Evolutionary conservation across 2,888 invertebrate species (phyloP), one percentile per base, ranked within the genome.

Genomic region (Drosophila anceps): DNA sequence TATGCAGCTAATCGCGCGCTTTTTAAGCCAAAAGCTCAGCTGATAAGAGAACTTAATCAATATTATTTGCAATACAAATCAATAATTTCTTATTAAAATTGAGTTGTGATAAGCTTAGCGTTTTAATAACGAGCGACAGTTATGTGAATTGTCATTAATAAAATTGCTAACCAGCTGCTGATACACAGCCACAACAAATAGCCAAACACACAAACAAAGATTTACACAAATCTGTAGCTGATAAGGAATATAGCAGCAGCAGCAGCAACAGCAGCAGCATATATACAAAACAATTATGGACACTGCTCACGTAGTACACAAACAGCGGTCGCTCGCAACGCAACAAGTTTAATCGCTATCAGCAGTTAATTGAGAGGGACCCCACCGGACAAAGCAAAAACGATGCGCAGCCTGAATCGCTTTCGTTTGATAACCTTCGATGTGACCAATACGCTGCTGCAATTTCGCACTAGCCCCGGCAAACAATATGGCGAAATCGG

Each of bases 381-480:
- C 60, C 54, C 43, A 50, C 53, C 15, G 53, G 15, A n/a, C 51
- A 35, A 50, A 48, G 57, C 50, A 55, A 61, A 76, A 76, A 50
- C 48, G 84, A 91, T 91, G 89, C 90, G 84, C 63, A 91, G 91
- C 74, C 81, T 93, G 46, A 90, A 88, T 55, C 91, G 92, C 58
- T 92, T 93, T 68, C 91, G 93, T 46, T 79, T 97, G 82, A 94
- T 98, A 59, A 98, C 98, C 13, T 97, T 98, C 92, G 98, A 98
- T 93, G 96, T 96, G 61, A 98, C 97, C 15, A 97, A 97, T 81
- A 98, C 98, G 0, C 93, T 98, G 48, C 92, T 98, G 39, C 95
- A 95, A 84, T 96, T 97, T 87, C 94, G 95, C 55, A 93, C 94
- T 13, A 94, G 95, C 57, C 95, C 96, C n/a, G 96, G 96, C 81